Conservation (phyloP, 2,888 invertebrate species). For the Eupithecia inturbata region DNA sequence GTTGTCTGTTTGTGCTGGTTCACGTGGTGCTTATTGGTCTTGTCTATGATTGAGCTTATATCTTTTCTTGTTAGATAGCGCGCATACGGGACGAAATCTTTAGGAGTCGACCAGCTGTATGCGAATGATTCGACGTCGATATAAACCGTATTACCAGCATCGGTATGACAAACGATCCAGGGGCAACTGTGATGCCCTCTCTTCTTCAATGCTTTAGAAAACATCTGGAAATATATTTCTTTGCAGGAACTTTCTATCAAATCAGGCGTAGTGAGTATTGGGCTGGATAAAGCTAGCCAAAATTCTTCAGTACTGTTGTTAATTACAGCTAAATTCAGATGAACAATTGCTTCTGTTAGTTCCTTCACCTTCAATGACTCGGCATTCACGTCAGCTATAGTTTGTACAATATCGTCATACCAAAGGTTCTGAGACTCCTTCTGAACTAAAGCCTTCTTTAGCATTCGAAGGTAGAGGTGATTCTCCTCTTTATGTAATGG, state of each 20-base stretch:
- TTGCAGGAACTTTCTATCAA: constrained; percentile 68
- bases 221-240: constrained; percentile 78
- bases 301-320: constrained; percentile 72
- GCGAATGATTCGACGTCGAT: constrained; percentile 81
- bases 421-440: constrained; percentile 85
- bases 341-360: constrained; percentile 73
- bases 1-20: constrained; percentile 71
- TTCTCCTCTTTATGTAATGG: constrained; percentile 77
- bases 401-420: constrained; percentile 83
- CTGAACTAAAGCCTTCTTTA: constrained; percentile 77
- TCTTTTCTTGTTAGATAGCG: constrained; percentile 78
- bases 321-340: constrained; percentile 72
- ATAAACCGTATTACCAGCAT: constrained; percentile 79
- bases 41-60: constrained; percentile 67
- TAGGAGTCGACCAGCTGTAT: constrained; percentile 81
- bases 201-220: constrained; percentile 74
- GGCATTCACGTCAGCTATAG: constrained; percentile 73
- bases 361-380: constrained; percentile 81
- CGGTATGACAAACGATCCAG: constrained; percentile 81
- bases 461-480: constrained; percentile 80
- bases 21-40: constrained; percentile 74
- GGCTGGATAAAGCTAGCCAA: constrained; percentile 66
- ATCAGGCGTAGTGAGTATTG: constrained; percentile 57
- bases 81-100: constrained; percentile 78
- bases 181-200: constrained; percentile 74